Base-by-base conservation (phyloP, 2,888 invertebrate species). In the Parelbella ahira region DNA sequence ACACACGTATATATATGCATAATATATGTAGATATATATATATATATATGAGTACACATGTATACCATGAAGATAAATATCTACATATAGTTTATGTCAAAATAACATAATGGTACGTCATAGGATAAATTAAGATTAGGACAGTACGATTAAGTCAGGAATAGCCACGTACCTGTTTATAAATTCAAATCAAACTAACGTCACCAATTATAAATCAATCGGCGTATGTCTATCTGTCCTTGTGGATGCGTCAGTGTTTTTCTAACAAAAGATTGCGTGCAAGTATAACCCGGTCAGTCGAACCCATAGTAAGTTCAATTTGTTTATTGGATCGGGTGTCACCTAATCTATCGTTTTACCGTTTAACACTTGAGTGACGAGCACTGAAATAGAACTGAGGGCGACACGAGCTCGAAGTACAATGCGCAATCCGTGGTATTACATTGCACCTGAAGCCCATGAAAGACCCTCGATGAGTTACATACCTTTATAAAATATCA, bases 241-340 rank as follows among this genome's bases (percentile, higher is more conserved):
- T 57, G 56, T 57, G 24, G 25, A 24, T 11, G 49, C 52, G 54
- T 25, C 12, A 27, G 10, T 12, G 7, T 36, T 18, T 27, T 27
- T 37, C 12, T 20, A 27, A 19, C 15, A 27, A 37, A 19, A 37
- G 25, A 37, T 33, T 15, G 32, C 11, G 27, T 20, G 20, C 41
- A 4, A 8, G 10, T 20, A 7, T 64, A 64, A 69, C 68, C 63
- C 62, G 68, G 68, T 58, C 60, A 64, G 30, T 49, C 49, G 68
- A 68, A 62, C 58, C 63, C 67, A 53, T 58, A 62, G 57, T 63
- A 66, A 56, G 50, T 55, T 49, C 12, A 37, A 32, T 28, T 30
- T 28, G 47, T 43, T 44, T 25, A 33, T 62, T 60, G 50, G 66
- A 60, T 52, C 41, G 15, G 11, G 15, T 29, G 24, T 23, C 39